These are phyloP conservation scores for Cotesia vestalis DNA, from an alignment of 1,140 invertebrate genomes.

Conservation along the genomic window DNA sequence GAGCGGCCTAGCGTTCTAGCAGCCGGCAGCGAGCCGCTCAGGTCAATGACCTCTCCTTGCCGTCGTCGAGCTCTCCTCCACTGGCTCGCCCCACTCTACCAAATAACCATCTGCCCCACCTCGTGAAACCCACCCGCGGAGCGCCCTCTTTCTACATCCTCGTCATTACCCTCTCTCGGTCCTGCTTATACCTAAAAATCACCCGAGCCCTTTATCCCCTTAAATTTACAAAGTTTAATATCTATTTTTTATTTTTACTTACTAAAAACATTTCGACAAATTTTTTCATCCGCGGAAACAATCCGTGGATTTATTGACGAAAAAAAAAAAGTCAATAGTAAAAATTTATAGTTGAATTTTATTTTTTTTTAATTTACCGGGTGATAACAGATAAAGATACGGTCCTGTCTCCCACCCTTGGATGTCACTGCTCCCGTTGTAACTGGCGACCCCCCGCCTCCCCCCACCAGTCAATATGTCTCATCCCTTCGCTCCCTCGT, in stretches of 20 bases:
- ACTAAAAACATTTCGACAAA: no score
- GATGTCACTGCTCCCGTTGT: not conserved
- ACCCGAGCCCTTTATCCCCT: not conserved
- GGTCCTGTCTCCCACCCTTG: conserved; percentile 21
- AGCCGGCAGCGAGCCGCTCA: conserved; percentile 64
- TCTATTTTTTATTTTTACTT: not conserved
- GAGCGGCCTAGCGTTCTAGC: conserved; percentile 58
- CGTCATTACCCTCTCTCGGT: not conserved
- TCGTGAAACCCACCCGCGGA: conserved; percentile 16
- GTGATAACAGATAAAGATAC: not conserved
- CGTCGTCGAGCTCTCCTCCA: conserved; percentile 55
- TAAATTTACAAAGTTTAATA: not conserved
- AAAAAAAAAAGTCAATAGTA: not conserved
- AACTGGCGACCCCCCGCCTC: not conserved
- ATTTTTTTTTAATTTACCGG: not conserved
- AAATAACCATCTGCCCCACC: conserved; percentile 34
- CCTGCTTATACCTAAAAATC: not conserved
- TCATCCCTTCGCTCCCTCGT: conserved; percentile 6
- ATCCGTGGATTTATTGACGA: no score
- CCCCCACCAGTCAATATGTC: not conserved
- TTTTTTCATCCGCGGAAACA: no score
- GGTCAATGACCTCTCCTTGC: conserved; percentile 65
- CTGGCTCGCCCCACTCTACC: conserved; percentile 46
- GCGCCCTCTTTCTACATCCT: conserved; percentile 1
- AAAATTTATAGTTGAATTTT: not conserved